Evolutionary conservation across 2,113 vertebrate genomes (phyloP), one percentile per base, ranked within the genome.

Genomic region (Neogobius melanostomus): DNA sequence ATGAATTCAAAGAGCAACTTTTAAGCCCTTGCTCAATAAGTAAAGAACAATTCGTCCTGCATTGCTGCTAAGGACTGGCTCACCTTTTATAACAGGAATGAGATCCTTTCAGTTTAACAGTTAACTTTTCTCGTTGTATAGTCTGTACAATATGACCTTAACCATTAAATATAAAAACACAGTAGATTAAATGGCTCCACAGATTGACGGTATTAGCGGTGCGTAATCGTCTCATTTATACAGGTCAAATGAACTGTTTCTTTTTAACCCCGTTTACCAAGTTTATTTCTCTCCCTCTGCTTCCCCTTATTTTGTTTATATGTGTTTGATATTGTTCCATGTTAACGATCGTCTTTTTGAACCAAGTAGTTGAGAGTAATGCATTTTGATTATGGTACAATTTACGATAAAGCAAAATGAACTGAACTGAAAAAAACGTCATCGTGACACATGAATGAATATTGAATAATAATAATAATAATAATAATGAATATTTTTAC

Each of bases 31-130:
- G 82, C 82, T 84, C 77, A 75, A 81, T 65, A 83, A 70, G 71
- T 83, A 75, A 81, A 87, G 72, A 85, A 71, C 77, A 85, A 82
- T 86, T 76, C 83, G 79, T 80, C 82, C 72, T 79, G 76, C 53
- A 64, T 76, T 64, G 68, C 75, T 83, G 69, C 28, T 64, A 45
- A 82, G 64, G 64, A 84, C 86, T 80, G 77, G 83, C 74, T 85
- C 87, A 82, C 75, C 83, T 82, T 87, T 82, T 80, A 87, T 85
- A 28, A 86, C 81, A 28, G 70, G 78, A 84, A 71, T 80, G 73
- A 85, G 84, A 81, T 76, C 82, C 82, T 72, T 77, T 74, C 70
- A 85, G 79, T 70, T 79, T 76, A 72, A 85, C 75, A 76, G 75
- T 89, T 88, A 67, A 71, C 60, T 79, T 83, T 87, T 87, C 82